Evolutionary conservation across 2,113 vertebrate species (phyloP).

Genomic region (Xenopus borealis): DNA sequence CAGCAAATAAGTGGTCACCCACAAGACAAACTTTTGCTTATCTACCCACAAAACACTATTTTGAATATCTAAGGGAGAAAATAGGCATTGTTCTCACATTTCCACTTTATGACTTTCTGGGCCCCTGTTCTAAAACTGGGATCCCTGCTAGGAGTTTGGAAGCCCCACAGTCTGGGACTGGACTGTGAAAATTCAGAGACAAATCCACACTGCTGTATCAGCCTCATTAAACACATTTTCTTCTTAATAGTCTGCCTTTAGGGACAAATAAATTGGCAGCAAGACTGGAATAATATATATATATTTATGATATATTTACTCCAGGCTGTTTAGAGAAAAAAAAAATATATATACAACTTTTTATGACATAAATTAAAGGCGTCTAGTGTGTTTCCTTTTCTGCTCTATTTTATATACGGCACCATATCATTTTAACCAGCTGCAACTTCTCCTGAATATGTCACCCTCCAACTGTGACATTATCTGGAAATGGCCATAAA

Average conservation of each 20-base stretch:
- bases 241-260: not conserved
- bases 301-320: not conserved
- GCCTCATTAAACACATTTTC: not conserved
- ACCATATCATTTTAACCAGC: slow-evolving; percentile 50
- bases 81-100: no score
- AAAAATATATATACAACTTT: not conserved
- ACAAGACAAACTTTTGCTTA: no score
- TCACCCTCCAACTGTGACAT: slow-evolving; percentile 55
- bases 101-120: no score
- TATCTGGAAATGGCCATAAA: slow-evolving; percentile 58
- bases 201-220: no score
- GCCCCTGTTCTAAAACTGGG: no score
- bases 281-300: not conserved
- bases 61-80: no score
- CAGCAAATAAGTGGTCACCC: no score
- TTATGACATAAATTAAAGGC: slow-evolving; percentile 34
- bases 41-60: no score
- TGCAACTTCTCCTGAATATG: slow-evolving; percentile 56
- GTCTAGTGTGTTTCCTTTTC: slow-evolving; percentile 38
- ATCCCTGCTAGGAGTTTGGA: no score
- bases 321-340: not conserved
- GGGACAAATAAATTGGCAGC: not conserved
- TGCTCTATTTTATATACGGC: slow-evolving; percentile 7
- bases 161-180: no score
- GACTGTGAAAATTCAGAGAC: no score